Base-by-base conservation (phyloP, 2,888 invertebrate species). In the Himalopsyche kuldschensis region DNA sequence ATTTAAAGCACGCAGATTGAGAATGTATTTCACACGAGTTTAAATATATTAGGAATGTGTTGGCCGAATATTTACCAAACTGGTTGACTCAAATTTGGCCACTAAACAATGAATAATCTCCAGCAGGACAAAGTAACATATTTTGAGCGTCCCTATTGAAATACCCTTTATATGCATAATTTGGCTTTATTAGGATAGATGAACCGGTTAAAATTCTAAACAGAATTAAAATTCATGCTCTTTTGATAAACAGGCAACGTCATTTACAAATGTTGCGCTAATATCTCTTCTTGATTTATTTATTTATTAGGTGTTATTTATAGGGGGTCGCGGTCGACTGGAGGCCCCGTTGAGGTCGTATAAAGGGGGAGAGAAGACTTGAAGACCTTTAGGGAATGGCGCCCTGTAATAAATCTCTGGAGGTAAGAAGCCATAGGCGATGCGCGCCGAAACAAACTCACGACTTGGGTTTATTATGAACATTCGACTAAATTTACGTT, bases 251-350 rank as follows among this genome's bases (percentile, higher is more conserved):
- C 82, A 32, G 32, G 31, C 24, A 3, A 55, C 55, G 55, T 55
- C 55, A 24, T 55, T n/a, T 20, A 55, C 55, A 31, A 55, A 63
- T 24, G 75, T 32, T 41, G 48, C 41, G 79, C 78, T 82, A 82
- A 82, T 82, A 82, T 84, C 76, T 85, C 84, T 80, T 63, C 78
- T 69, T 85, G 85, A 85, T 85, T 85, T 85, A 85, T 83, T 75
- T 80, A 85, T 85, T 85, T 84, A 84, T 85, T 84, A 84, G 85
- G 84, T 85, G 85, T 85, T 85, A 84, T 85, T 85, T 85, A 85
- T 85, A 84, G 85, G 75, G 77, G 46, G 83, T 78, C 79, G 82
- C 75, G 83, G 83, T 81, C 76, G 55, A 78, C 77, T 75, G 47
- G 32, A 41, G 76, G 84, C 69, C 79, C 55, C 35, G 35, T 46